Conservation (phyloP, 2,888 invertebrate species). For the Ophion slaviceki region DNA sequence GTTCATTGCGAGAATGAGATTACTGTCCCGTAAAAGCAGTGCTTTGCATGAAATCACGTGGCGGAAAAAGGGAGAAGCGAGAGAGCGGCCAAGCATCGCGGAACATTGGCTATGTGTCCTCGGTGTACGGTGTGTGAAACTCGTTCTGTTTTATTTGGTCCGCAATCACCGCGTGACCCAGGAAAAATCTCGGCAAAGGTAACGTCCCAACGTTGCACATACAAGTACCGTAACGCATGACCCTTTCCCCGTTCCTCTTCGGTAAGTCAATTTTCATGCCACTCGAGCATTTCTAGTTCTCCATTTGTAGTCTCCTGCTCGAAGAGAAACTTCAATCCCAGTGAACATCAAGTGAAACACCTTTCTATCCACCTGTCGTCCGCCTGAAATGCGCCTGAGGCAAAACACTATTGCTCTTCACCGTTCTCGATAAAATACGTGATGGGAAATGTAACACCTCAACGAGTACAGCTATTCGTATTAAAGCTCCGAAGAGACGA, state of each 20-base stretch:
- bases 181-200: conserved; percentile 42
- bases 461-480: not conserved
- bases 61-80: conserved; percentile 42
- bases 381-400: no score
- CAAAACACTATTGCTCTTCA: not conserved
- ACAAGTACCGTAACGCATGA: conserved; percentile 25
- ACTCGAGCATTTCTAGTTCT: conserved; percentile 37
- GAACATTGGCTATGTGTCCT: conserved; percentile 41
- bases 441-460: not conserved
- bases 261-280: conserved; percentile 75
- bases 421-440: not conserved
- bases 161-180: conserved; percentile 19
- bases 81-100: conserved; percentile 46
- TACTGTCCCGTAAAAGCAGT: conserved; percentile 78
- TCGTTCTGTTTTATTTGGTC: conserved; percentile 38
- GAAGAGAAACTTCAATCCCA: conserved; percentile 6
- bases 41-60: conserved; percentile 76
- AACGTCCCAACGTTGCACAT: conserved; percentile 24
- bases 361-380: no score
- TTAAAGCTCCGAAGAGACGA: not conserved
- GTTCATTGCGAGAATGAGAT: conserved; percentile 79
- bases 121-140: conserved; percentile 24
- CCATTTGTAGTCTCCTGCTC: conserved; percentile 24
- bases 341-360: not conserved
- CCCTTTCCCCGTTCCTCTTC: conserved; percentile 52